Base-by-base conservation (phyloP, 2,113 vertebrate genomes). In the Engystomops pustulosus region DNA sequence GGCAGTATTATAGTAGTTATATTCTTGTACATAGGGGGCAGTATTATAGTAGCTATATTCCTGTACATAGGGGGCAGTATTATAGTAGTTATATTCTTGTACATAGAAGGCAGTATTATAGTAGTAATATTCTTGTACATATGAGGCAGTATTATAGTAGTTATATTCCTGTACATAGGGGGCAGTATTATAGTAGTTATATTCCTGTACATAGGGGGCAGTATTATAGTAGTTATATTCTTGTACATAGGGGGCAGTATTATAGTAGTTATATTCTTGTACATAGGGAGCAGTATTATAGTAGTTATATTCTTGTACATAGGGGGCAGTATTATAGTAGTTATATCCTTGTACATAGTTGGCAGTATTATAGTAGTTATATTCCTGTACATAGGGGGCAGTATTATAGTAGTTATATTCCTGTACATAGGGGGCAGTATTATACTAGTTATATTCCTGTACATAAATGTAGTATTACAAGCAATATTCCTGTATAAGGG, bases 11-110 rank as follows among this genome's bases (percentile, higher is more conserved):
- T 53, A 53, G 51, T 53, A 53, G 51, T 53, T 53, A 53, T 53
- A 53, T 53, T 53, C 51, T 53, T 53, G 51, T n/a, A 53, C 4
- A 53, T 53, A 53, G 51, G 53, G 11, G n/a, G 38, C n/a, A 58
- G 53, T 23, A 25, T 58, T 58, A 58, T 58, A 58, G 53, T 25
- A 58, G 53, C 25, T 58, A 58, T 58, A 58, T 58, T 58, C 53
- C 25, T 58, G n/a, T 58, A 58, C n/a, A 58, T 58, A 58, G 53
- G 53, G n/a, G n/a, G 53, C n/a, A 58, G 53, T 25, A 58, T 58
- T 58, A 58, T 58, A 58, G 53, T 25, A 58, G 53, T 58, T 58
- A 58, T 58, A 58, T 58, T 58, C 53, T 58, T 58, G n/a, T 58
- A 58, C 8, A 58, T 58, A 58, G 53, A n/a, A 14, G 4, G 53